A percentile compares a stretch with the other conserved stretches of the same genome.
phyloP scores from a whole-genome alignment of 2,888 invertebrate genomes.

The Phengaris alcon region DNA sequence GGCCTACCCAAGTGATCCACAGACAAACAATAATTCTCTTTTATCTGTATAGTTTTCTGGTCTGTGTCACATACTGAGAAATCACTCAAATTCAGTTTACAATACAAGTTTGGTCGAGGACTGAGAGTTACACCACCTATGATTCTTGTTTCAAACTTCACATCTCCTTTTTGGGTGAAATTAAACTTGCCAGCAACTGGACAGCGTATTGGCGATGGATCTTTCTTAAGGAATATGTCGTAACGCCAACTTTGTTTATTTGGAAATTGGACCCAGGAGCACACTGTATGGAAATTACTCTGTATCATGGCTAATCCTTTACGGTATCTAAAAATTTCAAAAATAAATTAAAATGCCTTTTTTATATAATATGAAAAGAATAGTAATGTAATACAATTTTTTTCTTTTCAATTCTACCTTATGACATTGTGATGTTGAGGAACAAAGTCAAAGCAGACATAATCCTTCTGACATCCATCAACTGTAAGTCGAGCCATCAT shows the following conservation, averaged over 20 bases:
- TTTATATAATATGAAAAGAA: not conserved
- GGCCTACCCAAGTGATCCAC: constrained; percentile 97
- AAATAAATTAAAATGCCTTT: too few species aligned
- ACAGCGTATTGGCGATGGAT: constrained; percentile 94
- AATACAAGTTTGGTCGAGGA: constrained; percentile 94
- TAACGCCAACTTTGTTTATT: constrained; percentile 93
- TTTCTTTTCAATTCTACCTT: constrained; percentile 51
- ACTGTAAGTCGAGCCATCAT: constrained; percentile 98
- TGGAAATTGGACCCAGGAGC: constrained; percentile 95
- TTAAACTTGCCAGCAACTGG: constrained; percentile 98
- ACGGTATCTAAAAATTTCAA: constrained; percentile 82
- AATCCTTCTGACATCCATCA: constrained; percentile 98
- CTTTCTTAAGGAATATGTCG: constrained; percentile 89
- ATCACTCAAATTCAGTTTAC: constrained; percentile 96
- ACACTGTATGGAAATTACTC: constrained; percentile 94
- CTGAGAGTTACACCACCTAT: constrained; percentile 96
- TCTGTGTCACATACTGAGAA: constrained; percentile 97
- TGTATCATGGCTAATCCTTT: constrained; percentile 93
- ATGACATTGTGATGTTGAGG: constrained; percentile 97
- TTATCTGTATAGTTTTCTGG: constrained; percentile 95
- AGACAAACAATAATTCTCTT: constrained; percentile 97
- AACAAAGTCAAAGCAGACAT: constrained; percentile 97
- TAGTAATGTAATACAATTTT: too few species aligned
- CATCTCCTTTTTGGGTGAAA: constrained; percentile 94
- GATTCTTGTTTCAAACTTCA: constrained; percentile 94